phyloP scores from a whole-genome alignment of 1,140 invertebrate genomes.

The Drosophila littoralis region DNA sequence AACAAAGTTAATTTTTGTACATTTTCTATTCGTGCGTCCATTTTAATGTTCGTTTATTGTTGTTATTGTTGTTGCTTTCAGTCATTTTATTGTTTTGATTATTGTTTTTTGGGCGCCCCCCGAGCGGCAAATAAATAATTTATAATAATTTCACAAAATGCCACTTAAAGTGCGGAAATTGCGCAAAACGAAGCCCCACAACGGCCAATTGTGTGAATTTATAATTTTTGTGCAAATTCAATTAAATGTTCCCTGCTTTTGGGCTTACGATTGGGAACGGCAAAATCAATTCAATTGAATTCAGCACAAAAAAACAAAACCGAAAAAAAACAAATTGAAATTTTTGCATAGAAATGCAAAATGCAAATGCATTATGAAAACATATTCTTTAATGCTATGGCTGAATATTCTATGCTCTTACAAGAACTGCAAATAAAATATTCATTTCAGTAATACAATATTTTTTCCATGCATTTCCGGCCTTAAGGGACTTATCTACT shows the following conservation, averaged over 20 bases:
- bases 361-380: conserved; percentile 12
- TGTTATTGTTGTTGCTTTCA: conserved; percentile 31
- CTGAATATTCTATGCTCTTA: conserved; percentile 7
- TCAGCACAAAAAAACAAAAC: conserved; percentile 2
- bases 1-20: conserved; percentile 60
- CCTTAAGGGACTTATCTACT: not conserved
- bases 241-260: conserved; percentile 35
- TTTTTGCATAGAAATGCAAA: conserved; percentile 22
- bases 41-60: conserved; percentile 46
- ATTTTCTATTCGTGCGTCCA: conserved; percentile 62
- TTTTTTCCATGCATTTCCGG: not conserved
- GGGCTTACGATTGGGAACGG: not conserved
- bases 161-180: conserved; percentile 64
- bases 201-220: conserved; percentile 44
- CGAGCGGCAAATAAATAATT: conserved; percentile 54
- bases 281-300: conserved; percentile 26
- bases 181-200: conserved; percentile 51
- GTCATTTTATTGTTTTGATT: conserved; percentile 42
- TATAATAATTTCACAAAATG: conserved; percentile 67
- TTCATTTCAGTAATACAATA: not conserved
- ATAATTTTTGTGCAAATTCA: conserved; percentile 49
- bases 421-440: not conserved
- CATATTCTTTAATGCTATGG: not conserved
- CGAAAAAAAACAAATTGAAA: not conserved
- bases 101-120: conserved; percentile 41